Percentiles rank a stretch among this genome's conserved stretches.
Evolutionary conservation across 1,140 invertebrate genomes (phyloP).

Genomic region (Atta cephalotes): DNA sequence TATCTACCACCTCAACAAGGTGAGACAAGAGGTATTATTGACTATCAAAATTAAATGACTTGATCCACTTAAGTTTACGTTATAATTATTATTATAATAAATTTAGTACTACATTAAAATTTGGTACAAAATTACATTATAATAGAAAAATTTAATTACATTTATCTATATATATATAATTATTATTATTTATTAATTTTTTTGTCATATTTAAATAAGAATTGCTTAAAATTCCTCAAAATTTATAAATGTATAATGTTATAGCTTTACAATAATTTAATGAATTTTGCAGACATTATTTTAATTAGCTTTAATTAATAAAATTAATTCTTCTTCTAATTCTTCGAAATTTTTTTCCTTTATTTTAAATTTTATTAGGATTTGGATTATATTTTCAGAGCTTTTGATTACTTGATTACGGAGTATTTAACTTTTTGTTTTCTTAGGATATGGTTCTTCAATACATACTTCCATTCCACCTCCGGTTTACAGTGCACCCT

Average conservation of each 20-base stretch:
- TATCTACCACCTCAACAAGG: conserved; percentile 79
- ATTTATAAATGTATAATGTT: neutral
- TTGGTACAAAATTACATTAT: neutral
- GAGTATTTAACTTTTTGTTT: neutral
- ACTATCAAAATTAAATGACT: neutral
- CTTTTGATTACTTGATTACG: neutral
- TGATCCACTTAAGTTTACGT: neutral
- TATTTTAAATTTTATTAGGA: neutral
- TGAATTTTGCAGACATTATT: neutral
- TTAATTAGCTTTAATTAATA: neutral
- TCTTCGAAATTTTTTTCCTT: neutral
- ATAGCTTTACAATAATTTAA: neutral
- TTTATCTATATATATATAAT: neutral
- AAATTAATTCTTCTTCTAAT: neutral
- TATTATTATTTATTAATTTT: neutral
- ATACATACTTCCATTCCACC: conserved; percentile 44
- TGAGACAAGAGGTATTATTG: conserved; percentile 79
- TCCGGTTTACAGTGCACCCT: conserved; percentile 83
- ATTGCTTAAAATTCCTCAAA: neutral
- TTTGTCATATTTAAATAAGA: neutral
- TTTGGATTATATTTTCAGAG: neutral
- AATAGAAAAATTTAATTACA: neutral
- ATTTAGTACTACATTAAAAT: neutral
- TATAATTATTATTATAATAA: neutral
- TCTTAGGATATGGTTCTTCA: conserved; percentile 55